Percentiles rank a stretch among this genome's conserved stretches.
These are phyloP conservation scores for Oeneis ivallda DNA, from an alignment of 2,888 invertebrate species.

Conservation along the genomic window DNA sequence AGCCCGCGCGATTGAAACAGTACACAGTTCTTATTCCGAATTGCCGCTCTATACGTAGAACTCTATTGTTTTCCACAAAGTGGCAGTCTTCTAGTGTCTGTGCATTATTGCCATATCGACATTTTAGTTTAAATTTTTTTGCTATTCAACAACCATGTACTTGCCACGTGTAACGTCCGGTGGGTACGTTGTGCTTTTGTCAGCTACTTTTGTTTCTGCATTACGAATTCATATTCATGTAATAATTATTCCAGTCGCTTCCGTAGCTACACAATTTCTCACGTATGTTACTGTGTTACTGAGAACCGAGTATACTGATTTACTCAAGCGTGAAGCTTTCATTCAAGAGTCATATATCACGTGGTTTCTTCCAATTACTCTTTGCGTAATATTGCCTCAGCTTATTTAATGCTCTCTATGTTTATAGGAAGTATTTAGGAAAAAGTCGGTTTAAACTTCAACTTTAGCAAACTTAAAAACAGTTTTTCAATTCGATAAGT, in stretches of 20 bases:
- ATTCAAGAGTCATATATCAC: neutral
- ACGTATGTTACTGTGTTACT: conserved; percentile 10
- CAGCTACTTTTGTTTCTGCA: conserved; percentile 12
- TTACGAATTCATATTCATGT: conserved; percentile 15
- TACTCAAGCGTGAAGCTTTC: neutral
- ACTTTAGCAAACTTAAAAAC: neutral
- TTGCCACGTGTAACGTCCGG: conserved; percentile 4
- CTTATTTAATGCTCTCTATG: neutral
- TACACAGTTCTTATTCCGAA: too few relatives aligned
- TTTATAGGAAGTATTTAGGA: neutral
- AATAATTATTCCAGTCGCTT: conserved; percentile 8
- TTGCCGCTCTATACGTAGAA: too few relatives aligned
- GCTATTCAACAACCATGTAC: neutral
- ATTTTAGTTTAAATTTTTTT: conserved; percentile 4
- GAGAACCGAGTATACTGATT: neutral
- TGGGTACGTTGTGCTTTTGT: conserved; percentile 2
- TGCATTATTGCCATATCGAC: neutral
- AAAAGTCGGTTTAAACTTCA: neutral
- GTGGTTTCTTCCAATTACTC: neutral
- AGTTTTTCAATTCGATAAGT: too few relatives aligned
- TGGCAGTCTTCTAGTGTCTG: neutral
- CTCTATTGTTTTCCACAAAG: too few relatives aligned
- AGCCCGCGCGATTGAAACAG: too few relatives aligned
- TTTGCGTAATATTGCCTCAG: neutral
- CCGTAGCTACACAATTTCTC: conserved; percentile 9